Evolutionary conservation across 2,113 vertebrate species (phyloP), one percentile per base, ranked within the genome.

Genomic region (Rissa tridactyla): DNA sequence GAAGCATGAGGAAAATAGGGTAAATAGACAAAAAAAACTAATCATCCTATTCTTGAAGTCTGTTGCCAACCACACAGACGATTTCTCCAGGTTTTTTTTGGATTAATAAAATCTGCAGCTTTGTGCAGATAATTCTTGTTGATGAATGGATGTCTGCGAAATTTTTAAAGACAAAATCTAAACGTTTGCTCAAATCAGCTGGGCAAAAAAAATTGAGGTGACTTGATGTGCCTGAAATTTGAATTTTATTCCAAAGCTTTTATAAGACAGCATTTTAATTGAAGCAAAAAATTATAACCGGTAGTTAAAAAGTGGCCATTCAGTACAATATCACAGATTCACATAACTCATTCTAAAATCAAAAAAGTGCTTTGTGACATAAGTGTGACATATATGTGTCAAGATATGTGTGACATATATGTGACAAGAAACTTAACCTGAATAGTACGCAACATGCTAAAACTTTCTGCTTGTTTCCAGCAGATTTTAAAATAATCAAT

Each of bases 1-100:
- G 52, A 60, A 58, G 95, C 68, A 36, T 42, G 81, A 80, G 70
- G 82, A 97, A 97, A 97, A 95, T 73, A 91, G 94, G 92, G 70
- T 95, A 96, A 94, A 94, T 22, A 95, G 91, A 92, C 87, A 92
- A 96, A 96, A 96, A 96, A 96, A 96, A 15, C 79, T 94, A 93
- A 96, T 97, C 92, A 96, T 72, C 66, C 73, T 94, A 64, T 91
- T 95, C 89, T 80, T 76, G 57, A 91, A 80, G 89, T 85, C 97
- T 96, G 95, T 97, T 97, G 97, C 97, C 94, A 97, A 1, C 95
- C 86, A 54, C 58, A 73, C 49, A 95, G 94, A 91, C 14, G 11
- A 94, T 96, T 91, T 95, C 68, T 90, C 68, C 76, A 77, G 75
- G 14, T 57, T 62, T 89, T 72, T 79, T 82, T 86, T 85, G 3